Conservation (phyloP, 2,113 vertebrate genomes). For the Centropristis striata region DNA sequence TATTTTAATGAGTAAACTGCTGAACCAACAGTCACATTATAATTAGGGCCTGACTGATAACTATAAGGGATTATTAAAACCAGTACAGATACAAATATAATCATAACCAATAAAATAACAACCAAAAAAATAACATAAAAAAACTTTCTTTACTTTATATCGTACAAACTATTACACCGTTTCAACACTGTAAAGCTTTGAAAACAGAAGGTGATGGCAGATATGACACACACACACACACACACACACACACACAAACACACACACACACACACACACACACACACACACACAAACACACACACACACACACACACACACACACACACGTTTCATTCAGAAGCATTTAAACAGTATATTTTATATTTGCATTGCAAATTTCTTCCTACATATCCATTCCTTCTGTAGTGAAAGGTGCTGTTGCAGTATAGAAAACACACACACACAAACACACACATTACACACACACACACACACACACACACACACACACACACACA, state of each 20-base stretch:
- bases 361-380: fast-evolving
- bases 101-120: too few species aligned
- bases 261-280: too few species aligned
- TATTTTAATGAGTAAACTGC: background rate
- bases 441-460: background rate
- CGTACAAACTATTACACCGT: background rate
- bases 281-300: too few species aligned
- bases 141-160: too few species aligned
- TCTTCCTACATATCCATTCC: background rate
- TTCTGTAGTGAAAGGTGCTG: background rate
- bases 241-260: too few species aligned
- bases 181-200: conserved; percentile 14
- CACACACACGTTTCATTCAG: background rate
- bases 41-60: too few species aligned
- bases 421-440: background rate
- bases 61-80: too few species aligned
- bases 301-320: conserved; percentile 7
- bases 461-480: background rate
- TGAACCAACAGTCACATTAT: background rate
- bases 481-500: background rate
- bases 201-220: background rate
- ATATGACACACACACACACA: too few species aligned
- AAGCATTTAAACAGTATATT: too few species aligned
- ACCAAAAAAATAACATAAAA: too few species aligned
- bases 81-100: too few species aligned